A percentile compares a stretch with the other conserved stretches of the same genome.
These are phyloP conservation scores for Tyto alba DNA, from an alignment of 2,113 vertebrate species.

Conservation along the genomic window DNA sequence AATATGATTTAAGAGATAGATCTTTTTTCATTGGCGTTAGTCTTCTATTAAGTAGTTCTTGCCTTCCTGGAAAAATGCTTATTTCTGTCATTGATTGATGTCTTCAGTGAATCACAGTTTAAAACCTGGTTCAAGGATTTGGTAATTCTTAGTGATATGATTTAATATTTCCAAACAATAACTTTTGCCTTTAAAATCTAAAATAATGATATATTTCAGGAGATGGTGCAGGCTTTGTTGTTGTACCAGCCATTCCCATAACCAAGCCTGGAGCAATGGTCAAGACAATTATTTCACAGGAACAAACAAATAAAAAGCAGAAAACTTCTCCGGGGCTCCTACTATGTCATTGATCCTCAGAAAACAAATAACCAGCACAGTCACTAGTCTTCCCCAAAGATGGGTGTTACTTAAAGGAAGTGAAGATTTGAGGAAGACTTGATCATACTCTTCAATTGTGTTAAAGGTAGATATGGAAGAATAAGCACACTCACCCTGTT, in stretches of 20 bases:
- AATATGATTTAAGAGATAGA: conserved; percentile 36
- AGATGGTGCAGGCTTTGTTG: neutral
- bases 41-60: conserved; percentile 21
- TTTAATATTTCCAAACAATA: conserved; percentile 24
- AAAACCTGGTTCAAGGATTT: conserved; percentile 35
- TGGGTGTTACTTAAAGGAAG: neutral
- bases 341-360: neutral
- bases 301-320: neutral
- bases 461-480: neutral
- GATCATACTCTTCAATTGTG: neutral
- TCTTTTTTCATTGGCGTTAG: neutral
- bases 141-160: conserved; percentile 19
- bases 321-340: neutral
- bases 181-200: neutral
- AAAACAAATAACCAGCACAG: neutral
- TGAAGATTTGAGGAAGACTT: neutral
- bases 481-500: neutral
- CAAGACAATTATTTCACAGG: neutral
- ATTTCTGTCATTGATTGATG: conserved; percentile 44
- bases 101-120: neutral
- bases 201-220: neutral
- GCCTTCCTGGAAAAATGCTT: conserved; percentile 38
- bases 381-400: neutral
- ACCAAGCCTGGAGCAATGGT: neutral
- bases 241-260: neutral